Percentiles rank a stretch among this genome's conserved stretches.
These are phyloP conservation scores for Drosophila tanythrix DNA, from an alignment of 2,888 invertebrate genomes.

Conservation along the genomic window DNA sequence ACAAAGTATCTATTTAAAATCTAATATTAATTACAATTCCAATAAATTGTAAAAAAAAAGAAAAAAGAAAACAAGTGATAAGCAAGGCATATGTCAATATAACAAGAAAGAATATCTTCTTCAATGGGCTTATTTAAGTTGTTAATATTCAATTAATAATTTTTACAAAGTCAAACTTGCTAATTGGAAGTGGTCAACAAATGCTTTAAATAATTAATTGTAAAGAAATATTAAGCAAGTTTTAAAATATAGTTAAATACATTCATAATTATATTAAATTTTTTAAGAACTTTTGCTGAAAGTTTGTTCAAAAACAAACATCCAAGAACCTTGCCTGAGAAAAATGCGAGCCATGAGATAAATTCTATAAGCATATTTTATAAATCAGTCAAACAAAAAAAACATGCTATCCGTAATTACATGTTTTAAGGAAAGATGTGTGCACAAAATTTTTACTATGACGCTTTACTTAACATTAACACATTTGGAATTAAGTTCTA, in stretches of 20 bases:
- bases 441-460: not conserved
- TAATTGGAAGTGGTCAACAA: constrained; percentile 62
- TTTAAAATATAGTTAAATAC: constrained; percentile 34
- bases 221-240: constrained; percentile 51
- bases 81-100: constrained; percentile 39
- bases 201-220: constrained; percentile 51
- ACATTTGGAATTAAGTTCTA: not conserved
- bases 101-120: constrained; percentile 7
- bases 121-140: constrained; percentile 53
- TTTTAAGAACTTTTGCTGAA: constrained; percentile 69
- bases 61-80: constrained; percentile 54
- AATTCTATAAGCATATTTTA: constrained; percentile 44
- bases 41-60: constrained; percentile 35
- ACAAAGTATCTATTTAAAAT: constrained; percentile 75
- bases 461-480: not conserved
- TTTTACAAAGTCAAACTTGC: constrained; percentile 12
- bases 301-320: constrained; percentile 48
- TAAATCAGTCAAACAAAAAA: constrained; percentile 5
- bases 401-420: constrained; percentile 31
- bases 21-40: constrained; percentile 31
- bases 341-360: constrained; percentile 60
- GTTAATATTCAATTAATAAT: constrained; percentile 53
- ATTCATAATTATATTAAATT: constrained; percentile 40
- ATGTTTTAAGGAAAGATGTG: constrained; percentile 9
- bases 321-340: constrained; percentile 56